Base-by-base conservation (phyloP, 2,797 vertebrate species). In the Anas georgica region DNA sequence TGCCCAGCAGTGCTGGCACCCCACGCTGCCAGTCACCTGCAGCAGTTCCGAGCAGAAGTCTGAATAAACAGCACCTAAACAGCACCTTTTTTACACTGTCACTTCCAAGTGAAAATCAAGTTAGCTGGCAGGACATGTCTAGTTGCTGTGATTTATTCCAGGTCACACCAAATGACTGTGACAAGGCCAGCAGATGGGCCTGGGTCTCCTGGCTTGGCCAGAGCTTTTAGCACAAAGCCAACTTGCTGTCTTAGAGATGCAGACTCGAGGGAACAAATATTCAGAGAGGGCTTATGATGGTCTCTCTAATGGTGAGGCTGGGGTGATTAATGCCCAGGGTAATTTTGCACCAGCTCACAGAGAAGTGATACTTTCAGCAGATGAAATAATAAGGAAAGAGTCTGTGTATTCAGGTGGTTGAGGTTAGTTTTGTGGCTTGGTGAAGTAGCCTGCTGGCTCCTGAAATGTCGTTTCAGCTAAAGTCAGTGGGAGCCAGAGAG, bases 21-120 rank as follows among this genome's bases (percentile, higher is more conserved):
- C 26, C 22, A 12, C 18, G 29, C 39, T 23, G 6, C 35, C 66
- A 88, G 37, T 10, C 78, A 75, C 67, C 18, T 69, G 60, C 52
- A 77, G 31, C 0, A 2, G 9, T 31, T 72, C 28, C 3, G 3
- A 63, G 43, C 26, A 85, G 17, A 5, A 15, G 11, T 50, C 39
- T 83, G 64, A 39, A 74, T 26, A 52, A 74, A 60, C 20, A 55
- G 6, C 1, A n/a, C 0, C 0, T 26, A 52, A 74, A 60, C 20
- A 55, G 6, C 1, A n/a, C 0, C 0, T 17, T 83, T 69, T 69
- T 70, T n/a, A 39, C 1, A 1, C n/a, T 52, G 35, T 41, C 2
- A 3, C 67, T 90, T 77, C 56, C 62, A 68, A 70, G 13, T 10
- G 55, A 46, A 58, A 70, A 56, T 45, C n/a, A 54, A 83, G 23